phyloP scores from a whole-genome alignment of 1,140 invertebrate species.

The Ectropis grisescens region DNA sequence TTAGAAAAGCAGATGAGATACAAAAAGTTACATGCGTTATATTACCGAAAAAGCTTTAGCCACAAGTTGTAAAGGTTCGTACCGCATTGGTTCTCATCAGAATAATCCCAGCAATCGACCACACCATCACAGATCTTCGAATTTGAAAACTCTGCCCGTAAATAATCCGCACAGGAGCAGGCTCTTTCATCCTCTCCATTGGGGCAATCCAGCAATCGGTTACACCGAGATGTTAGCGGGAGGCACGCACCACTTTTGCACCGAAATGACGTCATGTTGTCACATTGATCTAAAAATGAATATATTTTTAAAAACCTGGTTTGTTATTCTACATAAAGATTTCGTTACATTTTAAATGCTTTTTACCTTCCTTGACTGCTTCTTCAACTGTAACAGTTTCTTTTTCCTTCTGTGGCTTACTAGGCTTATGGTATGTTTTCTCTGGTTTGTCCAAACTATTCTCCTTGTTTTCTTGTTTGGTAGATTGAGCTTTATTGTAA shows the following conservation, averaged over 20 bases:
- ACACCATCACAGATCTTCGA: constrained; percentile 87
- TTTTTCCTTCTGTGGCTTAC: constrained; percentile 35
- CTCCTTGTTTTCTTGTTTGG: constrained; percentile 60
- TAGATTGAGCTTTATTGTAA: constrained; percentile 69
- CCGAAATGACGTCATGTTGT: constrained; percentile 61
- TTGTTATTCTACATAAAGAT: no score
- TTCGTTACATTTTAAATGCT: no score
- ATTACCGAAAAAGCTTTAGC: no score
- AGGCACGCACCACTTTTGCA: constrained; percentile 79
- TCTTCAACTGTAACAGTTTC: constrained; percentile 20
- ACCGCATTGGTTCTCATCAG: constrained; percentile 86
- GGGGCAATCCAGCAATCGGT: constrained; percentile 80
- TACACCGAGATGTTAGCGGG: constrained; percentile 77
- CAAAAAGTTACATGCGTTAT: no score
- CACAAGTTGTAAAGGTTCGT: no score
- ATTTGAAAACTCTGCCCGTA: constrained; percentile 76
- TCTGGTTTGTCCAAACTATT: constrained; percentile 45
- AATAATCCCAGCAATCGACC: constrained; percentile 84
- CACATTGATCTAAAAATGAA: constrained; percentile 67
- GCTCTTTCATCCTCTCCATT: constrained; percentile 80
- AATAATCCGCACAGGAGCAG: constrained; percentile 83
- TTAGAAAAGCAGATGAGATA: no score
- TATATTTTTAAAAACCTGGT: neutral
- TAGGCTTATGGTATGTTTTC: constrained; percentile 40
- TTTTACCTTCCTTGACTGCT: constrained; percentile 22